Base-by-base conservation (phyloP, 2,113 vertebrate species). In the Poecile atricapillus region DNA sequence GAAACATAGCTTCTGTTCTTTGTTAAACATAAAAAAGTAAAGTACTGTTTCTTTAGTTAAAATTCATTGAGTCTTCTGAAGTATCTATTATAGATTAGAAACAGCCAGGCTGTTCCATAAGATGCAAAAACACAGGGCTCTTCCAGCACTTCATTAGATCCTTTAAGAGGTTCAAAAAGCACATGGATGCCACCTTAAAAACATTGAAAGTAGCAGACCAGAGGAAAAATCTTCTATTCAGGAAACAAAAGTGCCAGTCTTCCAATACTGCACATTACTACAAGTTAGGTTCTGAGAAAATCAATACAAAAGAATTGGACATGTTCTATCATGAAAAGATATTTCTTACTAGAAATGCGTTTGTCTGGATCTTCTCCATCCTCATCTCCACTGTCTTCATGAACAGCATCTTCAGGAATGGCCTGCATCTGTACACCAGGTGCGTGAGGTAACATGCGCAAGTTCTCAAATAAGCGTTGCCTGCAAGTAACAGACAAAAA, bases 391-490 rank as follows among this genome's bases (percentile, higher is more conserved):
- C 98, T 98, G 63, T 99, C 98, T 47, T 99, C 99, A 56, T 98
- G 98, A 89, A 99, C 97, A 69, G 98, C 98, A 87, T 99, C 99
- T 74, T 99, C 99, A 7, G 99, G 99, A 92, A 99, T 99, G 76
- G 98, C 98, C 90, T 99, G 99, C 98, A 99, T 99, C 94, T 99
- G 99, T 13, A 99, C 99, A 4, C 99, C 99, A 33, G 99, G 99
- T 24, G 99, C 99, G 10, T 99, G 99, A 83, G 99, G 99, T 49
- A 99, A 97, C 99, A 99, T 99, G 75, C 99, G 98, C 87, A 99
- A 97, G 95, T 99, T 99, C 97, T 99, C 99, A 98, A 99, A 99
- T 67, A 99, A 97, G 43, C 99, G 98, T 78, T 99, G 98, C 95
- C 99, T 99, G 96, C 14, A 94, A 84, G 71, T 21, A 69, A 85